Base-by-base conservation (phyloP, 2,888 invertebrate genomes). In the Ypsolopha scabrella region DNA sequence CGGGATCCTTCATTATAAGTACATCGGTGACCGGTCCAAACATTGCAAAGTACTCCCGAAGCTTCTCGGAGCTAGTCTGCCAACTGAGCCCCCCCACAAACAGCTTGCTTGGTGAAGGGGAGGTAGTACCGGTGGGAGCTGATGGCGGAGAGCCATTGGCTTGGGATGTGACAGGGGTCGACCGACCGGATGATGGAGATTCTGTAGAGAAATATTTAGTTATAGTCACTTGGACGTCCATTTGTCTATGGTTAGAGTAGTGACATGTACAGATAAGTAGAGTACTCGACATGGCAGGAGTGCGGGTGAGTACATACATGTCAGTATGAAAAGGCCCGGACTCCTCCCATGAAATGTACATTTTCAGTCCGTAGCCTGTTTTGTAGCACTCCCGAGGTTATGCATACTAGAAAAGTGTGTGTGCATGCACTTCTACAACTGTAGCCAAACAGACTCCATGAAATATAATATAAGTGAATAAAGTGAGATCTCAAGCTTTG, bases 1-100 rank as follows among this genome's bases (percentile, higher is more conserved):
- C 93, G 1, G 96, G 96, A 79, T 96, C 96, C 87, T 96, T 96
- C 96, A 96, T 96, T 67, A 96, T 96, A 57, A 96, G 90, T 52
- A 96, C 96, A 74, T 96, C 96, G 37, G 95, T 94, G 59, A 96
- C 95, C 6, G 93, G 92, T 53, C 96, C 96, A 66, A 95, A 96
- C 93, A 95, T 94, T 52, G 94, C 93, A 64, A 96, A 96, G 80
- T 96, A 96, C 67, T 96, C 95, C 64, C 94, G 88, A n/a, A 96
- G 90, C 77, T 95, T 96, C 76, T 96, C 96, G 52, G 94, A 93
- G 68, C 95, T 94, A 13, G 96, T 96, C 83, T 96, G 95, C 96
- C 96, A 96, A 75, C 95, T 95, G 55, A 96, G 90, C 0, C 96
- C 96, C 6, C 96, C 96, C 48, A 96, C 96, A 68, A 96, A 96